These are phyloP conservation scores for Eurystomus gularis DNA, from an alignment of 2,113 vertebrate genomes.

Conservation along the genomic window DNA sequence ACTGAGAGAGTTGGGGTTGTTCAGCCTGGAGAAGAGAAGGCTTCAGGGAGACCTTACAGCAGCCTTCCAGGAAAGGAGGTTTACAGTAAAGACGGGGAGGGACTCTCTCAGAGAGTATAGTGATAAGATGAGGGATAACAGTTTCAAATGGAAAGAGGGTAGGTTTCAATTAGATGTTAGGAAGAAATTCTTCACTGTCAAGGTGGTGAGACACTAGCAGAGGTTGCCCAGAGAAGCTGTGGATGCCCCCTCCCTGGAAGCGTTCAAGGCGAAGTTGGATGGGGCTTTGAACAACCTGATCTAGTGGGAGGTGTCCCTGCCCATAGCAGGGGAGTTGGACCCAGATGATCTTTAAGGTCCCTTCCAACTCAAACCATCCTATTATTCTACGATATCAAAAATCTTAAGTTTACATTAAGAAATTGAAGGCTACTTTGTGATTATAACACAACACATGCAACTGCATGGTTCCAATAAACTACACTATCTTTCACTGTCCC, in stretches of 20 bases:
- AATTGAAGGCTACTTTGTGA: background rate
- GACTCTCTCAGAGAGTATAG: background rate
- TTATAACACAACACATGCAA: background rate
- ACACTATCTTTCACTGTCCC: background rate
- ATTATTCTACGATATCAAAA: background rate
- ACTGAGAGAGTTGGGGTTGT: background rate
- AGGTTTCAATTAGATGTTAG: background rate
- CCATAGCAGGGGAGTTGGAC: too few relatives aligned
- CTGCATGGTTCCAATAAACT: background rate
- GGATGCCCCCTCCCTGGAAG: background rate
- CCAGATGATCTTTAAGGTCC: background rate
- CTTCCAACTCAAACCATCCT: background rate
- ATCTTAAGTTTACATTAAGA: background rate
- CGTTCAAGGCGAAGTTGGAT: background rate
- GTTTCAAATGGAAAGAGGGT: background rate
- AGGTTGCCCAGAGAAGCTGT: background rate
- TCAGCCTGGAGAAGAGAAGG: background rate
- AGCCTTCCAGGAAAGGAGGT: background rate
- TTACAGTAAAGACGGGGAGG: background rate
- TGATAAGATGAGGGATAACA: background rate
- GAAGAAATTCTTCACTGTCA: background rate
- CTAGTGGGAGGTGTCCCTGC: background rate
- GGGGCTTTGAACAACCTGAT: background rate
- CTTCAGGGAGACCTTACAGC: background rate
- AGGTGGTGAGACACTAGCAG: background rate